Percentiles rank a stretch among this genome's conserved stretches.
These are phyloP conservation scores for Platyura marginata DNA, from an alignment of 1,140 invertebrate genomes.

Conservation along the genomic window DNA sequence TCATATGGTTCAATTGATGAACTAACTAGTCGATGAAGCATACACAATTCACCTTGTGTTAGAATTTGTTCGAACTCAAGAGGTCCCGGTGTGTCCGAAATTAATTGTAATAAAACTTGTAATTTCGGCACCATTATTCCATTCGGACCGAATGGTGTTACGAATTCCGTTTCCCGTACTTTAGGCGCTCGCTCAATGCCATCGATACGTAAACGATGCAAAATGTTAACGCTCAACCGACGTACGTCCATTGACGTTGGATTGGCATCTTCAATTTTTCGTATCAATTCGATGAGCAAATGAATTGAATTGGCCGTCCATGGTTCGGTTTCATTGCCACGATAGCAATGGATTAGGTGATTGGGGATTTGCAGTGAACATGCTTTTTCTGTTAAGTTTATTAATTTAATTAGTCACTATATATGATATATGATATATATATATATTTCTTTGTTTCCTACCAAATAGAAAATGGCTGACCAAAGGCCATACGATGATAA, in stretches of 20 bases:
- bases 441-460: no score
- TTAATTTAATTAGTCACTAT: no score
- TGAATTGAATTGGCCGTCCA: neutral
- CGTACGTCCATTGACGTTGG: slow-evolving; percentile 4
- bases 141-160: slow-evolving; percentile 36
- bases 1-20: slow-evolving; percentile 32
- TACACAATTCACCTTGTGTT: slow-evolving; percentile 30
- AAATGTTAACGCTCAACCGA: neutral
- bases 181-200: slow-evolving; percentile 32
- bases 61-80: slow-evolving; percentile 26
- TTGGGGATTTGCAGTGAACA: slow-evolving; percentile 1
- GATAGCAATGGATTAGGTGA: slow-evolving; percentile 2
- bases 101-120: slow-evolving; percentile 34
- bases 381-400: neutral
- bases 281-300: neutral
- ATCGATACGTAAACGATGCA: slow-evolving; percentile 32
- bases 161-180: slow-evolving; percentile 24
- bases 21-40: slow-evolving; percentile 37
- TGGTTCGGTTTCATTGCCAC: slow-evolving; percentile 1
- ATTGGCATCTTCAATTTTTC: slow-evolving; percentile 4
- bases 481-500: no score
- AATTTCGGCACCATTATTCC: slow-evolving; percentile 36
- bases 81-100: slow-evolving; percentile 29
- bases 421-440: no score
- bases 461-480: no score